Conservation (phyloP, 2,888 invertebrate species). For the Ophraella communa region DNA sequence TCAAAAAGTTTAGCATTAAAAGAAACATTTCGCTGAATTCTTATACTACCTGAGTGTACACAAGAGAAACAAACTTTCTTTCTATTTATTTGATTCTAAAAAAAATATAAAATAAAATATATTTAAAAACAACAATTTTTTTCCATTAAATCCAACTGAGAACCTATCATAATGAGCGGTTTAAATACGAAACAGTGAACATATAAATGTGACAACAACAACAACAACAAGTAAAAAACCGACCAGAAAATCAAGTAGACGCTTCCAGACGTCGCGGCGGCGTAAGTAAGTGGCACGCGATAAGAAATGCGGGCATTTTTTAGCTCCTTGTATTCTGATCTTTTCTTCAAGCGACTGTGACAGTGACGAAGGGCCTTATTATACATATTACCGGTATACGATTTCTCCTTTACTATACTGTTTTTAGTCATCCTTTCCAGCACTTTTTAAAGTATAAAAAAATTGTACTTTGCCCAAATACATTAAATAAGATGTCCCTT, state of each 20-base stretch:
- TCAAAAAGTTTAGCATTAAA: too few relatives aligned
- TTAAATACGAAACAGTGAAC: slow-evolving; percentile 34
- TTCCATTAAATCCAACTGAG: not conserved
- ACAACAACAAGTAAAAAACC: slow-evolving; percentile 46
- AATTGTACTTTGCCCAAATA: too few relatives aligned
- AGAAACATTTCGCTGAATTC: too few relatives aligned
- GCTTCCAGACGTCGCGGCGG: slow-evolving; percentile 38
- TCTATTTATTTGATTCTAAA: too few relatives aligned
- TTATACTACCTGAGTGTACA: too few relatives aligned
- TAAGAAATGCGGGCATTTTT: slow-evolving; percentile 42
- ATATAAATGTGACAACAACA: slow-evolving; percentile 52
- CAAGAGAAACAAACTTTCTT: too few relatives aligned
- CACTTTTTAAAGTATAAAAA: too few relatives aligned
- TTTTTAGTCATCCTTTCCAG: slow-evolving; percentile 13
- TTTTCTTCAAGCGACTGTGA: slow-evolving; percentile 48
- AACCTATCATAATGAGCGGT: not conserved
- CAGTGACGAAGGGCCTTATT: slow-evolving; percentile 56
- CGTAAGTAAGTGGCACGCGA: slow-evolving; percentile 44
- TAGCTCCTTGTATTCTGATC: slow-evolving; percentile 48
- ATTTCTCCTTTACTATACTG: slow-evolving; percentile 32
- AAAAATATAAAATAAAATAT: too few relatives aligned
- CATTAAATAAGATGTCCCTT: too few relatives aligned
- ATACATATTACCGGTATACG: slow-evolving; percentile 54
- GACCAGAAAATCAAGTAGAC: slow-evolving; percentile 54
- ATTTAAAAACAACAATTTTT: not conserved